Conservation (phyloP, 2,888 invertebrate species). For the Mimumesa dahlbomi region DNA sequence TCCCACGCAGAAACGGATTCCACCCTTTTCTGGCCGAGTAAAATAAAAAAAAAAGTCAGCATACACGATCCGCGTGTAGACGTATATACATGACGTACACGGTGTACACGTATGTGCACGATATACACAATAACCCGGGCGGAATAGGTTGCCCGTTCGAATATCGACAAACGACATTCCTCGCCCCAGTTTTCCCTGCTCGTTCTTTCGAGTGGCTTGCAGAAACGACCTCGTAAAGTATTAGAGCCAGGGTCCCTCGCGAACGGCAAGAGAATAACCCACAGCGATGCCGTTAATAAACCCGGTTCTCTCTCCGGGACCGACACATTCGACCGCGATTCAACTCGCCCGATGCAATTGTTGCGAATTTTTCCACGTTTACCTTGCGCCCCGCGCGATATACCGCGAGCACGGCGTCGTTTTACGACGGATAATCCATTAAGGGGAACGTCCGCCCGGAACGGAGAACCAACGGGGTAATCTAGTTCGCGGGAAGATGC, state of each 20-base stretch:
- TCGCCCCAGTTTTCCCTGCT: constrained; percentile 41
- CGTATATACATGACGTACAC: no score
- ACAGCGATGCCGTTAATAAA: neutral
- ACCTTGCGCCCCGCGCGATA: no score
- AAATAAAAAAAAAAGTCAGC: no score
- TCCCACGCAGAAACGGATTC: no score
- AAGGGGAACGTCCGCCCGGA: neutral
- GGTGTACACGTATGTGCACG: no score
- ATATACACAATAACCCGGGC: no score
- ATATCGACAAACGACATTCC: constrained; percentile 47
- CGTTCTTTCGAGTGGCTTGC: constrained; percentile 13
- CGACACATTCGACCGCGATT: neutral
- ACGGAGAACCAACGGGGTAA: neutral
- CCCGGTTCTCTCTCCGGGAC: neutral
- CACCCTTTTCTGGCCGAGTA: no score
- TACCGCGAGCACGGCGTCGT: neutral
- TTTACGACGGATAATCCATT: constrained; percentile 15
- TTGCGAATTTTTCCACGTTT: neutral
- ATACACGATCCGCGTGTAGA: no score
- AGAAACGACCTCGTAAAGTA: constrained; percentile 36
- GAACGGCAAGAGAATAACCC: neutral
- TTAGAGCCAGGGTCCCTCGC: neutral
- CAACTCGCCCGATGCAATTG: neutral
- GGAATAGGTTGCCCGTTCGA: constrained; percentile 29
- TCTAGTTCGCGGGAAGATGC: neutral